Percentiles rank a stretch among this genome's conserved stretches.
These are phyloP conservation scores for Electrophaes corylata DNA, from an alignment of 2,888 invertebrate genomes.

Conservation along the genomic window DNA sequence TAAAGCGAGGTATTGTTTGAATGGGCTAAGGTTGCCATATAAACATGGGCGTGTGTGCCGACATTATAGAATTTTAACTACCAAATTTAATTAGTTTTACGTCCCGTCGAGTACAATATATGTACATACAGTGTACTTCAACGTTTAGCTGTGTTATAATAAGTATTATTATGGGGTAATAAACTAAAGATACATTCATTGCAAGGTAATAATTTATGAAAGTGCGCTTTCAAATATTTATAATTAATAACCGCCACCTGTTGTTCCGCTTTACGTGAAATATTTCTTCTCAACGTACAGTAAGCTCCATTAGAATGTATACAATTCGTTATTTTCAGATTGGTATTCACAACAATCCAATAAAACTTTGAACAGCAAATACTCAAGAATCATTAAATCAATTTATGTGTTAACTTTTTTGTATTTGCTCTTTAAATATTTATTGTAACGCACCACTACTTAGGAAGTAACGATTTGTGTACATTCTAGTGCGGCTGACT, in stretches of 20 bases:
- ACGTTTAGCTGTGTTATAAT: neutral
- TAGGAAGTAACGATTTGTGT: too few species aligned
- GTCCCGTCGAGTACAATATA: conserved; percentile 43
- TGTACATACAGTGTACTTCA: conserved; percentile 26
- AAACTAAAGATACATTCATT: conserved; percentile 42
- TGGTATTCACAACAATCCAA: too few species aligned
- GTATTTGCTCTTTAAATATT: too few species aligned
- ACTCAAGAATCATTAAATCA: too few species aligned
- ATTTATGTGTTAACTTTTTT: too few species aligned
- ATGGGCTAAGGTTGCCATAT: conserved; percentile 28
- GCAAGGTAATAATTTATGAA: conserved; percentile 43
- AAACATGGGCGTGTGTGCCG: conserved; percentile 22
- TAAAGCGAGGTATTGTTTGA: conserved; percentile 28
- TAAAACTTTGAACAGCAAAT: too few species aligned
- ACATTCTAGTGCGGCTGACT: too few species aligned
- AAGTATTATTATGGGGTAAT: neutral
- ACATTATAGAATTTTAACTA: conserved; percentile 41
- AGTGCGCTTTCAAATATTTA: conserved; percentile 39
- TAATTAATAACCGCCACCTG: conserved; percentile 36
- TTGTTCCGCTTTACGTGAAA: conserved; percentile 19
- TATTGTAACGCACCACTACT: too few species aligned
- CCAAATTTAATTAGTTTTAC: conserved; percentile 49
- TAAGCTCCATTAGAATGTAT: too few species aligned
- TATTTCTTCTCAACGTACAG: neutral
- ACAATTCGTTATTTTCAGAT: too few species aligned